Percentiles rank a stretch among this genome's conserved stretches.
phyloP scores from a whole-genome alignment of 2,113 vertebrate species.

The Gorsachius goisagi region DNA sequence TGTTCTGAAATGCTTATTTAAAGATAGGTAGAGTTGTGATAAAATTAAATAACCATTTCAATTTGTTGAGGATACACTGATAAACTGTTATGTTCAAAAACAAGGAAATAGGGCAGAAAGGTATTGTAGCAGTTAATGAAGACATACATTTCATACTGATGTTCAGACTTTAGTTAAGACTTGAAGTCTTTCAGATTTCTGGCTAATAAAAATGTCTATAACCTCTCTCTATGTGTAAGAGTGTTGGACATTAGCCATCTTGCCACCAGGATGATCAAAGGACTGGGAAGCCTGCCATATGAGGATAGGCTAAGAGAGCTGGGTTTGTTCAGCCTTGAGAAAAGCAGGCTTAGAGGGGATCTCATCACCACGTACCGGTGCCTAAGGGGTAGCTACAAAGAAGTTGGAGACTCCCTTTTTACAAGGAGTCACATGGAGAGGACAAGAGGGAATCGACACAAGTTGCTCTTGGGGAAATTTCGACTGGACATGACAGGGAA shows the following conservation, averaged over 20 bases:
- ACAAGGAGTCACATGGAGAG: too few relatives aligned
- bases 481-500: too few relatives aligned
- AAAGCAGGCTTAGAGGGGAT: too few relatives aligned
- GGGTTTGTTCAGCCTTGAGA: too few relatives aligned
- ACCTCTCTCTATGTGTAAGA: background rate
- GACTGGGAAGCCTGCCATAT: too few relatives aligned
- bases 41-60: background rate
- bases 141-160: background rate
- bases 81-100: background rate
- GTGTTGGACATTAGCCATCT: background rate
- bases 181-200: background rate
- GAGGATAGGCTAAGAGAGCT: too few relatives aligned
- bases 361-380: too few relatives aligned
- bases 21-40: background rate
- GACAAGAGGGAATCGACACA: too few relatives aligned
- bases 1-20: slow-evolving; percentile 9
- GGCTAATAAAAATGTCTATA: background rate
- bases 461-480: too few relatives aligned
- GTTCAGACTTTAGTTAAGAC: background rate
- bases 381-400: too few relatives aligned
- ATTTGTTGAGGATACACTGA: background rate
- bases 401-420: too few relatives aligned
- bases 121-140: background rate
- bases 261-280: background rate
- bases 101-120: background rate